These are phyloP conservation scores for Pheosia gnoma DNA, from an alignment of 2,888 invertebrate species.

Conservation along the genomic window DNA sequence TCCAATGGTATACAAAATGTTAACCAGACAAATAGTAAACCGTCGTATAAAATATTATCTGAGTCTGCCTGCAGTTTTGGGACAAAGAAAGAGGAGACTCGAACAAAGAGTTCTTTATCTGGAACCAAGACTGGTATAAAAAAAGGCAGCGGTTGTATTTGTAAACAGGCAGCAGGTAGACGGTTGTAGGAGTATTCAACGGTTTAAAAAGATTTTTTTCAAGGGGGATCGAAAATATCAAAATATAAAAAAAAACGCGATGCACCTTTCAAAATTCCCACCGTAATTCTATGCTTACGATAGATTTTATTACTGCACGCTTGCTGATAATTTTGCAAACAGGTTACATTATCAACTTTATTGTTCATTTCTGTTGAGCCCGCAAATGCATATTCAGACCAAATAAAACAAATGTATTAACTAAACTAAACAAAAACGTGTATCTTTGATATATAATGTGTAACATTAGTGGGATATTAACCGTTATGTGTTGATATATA, in stretches of 20 bases:
- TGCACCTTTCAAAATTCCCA: conserved; percentile 79
- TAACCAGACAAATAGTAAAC: conserved; percentile 18
- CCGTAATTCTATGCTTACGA: conserved; percentile 37
- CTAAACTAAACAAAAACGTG: too few relatives aligned
- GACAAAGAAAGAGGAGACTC: conserved; percentile 56
- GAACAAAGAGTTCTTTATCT: conserved; percentile 70
- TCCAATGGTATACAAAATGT: conserved; percentile 11
- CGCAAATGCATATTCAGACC: neutral
- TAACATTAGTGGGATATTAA: too few relatives aligned
- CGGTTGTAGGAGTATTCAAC: conserved; percentile 79
- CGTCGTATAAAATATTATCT: conserved; percentile 37
- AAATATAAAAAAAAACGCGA: conserved; percentile 45
- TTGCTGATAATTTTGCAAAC: conserved; percentile 1
- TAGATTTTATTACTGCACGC: conserved; percentile 15
- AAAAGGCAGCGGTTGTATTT: conserved; percentile 75
- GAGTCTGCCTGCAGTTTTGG: conserved; percentile 41
- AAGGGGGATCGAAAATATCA: conserved; percentile 37
- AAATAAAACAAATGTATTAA: too few relatives aligned
- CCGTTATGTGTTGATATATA: too few relatives aligned
- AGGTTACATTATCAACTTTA: too few relatives aligned
- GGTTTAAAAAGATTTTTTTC: conserved; percentile 50
- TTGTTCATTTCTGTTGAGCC: too few relatives aligned
- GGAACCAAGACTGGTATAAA: conserved; percentile 60
- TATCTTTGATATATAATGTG: too few relatives aligned
- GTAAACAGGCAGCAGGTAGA: conserved; percentile 81